Percentiles rank a stretch among this genome's conserved stretches.
phyloP scores from a whole-genome alignment of 2,888 invertebrate species.

The Chromoteleia sp. region DNA sequence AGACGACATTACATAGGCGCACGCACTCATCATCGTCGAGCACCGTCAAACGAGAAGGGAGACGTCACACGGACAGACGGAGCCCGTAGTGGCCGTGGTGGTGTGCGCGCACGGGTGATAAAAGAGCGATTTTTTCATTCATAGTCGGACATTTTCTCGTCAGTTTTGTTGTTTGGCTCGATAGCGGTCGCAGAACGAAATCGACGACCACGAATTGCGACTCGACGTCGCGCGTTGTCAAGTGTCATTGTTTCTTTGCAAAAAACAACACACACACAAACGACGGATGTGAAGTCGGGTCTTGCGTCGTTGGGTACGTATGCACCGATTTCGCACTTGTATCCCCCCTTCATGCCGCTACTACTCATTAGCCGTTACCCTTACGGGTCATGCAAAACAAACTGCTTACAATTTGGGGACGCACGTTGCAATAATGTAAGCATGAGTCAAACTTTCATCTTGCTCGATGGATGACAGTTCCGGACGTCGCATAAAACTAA shows the following conservation, averaged over 20 bases:
- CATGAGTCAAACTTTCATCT: slow-evolving; percentile 4
- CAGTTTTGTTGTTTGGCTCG: not conserved
- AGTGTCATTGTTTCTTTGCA: not conserved
- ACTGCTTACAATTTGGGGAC: slow-evolving; percentile 10
- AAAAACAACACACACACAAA: slow-evolving; percentile 9
- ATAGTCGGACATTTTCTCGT: slow-evolving; percentile 26
- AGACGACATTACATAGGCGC: not conserved
- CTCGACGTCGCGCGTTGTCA: not conserved
- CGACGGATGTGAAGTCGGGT: slow-evolving; percentile 37
- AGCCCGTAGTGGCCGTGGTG: slow-evolving; percentile 21
- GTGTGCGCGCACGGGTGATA: slow-evolving; percentile 21
- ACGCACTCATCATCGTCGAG: slow-evolving; percentile 1
- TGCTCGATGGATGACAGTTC: not conserved
- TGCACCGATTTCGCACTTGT: slow-evolving; percentile 41
- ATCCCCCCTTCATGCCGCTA: not conserved
- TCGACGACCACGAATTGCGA: not conserved
- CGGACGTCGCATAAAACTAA: not conserved
- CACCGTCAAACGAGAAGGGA: not conserved
- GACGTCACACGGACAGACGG: slow-evolving; percentile 35
- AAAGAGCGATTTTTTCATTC: slow-evolving; percentile 3
- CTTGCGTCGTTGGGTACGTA: slow-evolving; percentile 44
- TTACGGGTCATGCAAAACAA: slow-evolving; percentile 34
- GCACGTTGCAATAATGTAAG: slow-evolving; percentile 17
- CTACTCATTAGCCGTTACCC: not conserved
- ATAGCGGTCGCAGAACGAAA: no score